Percentiles rank a stretch among this genome's conserved stretches.
These are phyloP conservation scores for Apteryx owenii DNA, from an alignment of 2,113 vertebrate genomes.

Conservation along the genomic window DNA sequence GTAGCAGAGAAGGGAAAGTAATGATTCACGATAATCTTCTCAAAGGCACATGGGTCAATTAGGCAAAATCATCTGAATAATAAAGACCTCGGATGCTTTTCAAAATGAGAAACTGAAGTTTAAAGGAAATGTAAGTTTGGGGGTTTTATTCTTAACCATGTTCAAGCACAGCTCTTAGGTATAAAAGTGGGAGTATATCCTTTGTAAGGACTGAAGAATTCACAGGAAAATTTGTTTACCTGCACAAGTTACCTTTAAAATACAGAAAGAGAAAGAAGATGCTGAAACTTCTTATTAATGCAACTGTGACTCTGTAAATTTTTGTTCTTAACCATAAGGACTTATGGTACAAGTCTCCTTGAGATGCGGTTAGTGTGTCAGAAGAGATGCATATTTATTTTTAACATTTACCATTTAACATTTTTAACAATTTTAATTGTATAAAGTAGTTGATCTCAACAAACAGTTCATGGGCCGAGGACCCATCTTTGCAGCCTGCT, in stretches of 20 bases:
- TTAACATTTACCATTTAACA: neutral
- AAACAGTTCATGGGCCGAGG: accelerated
- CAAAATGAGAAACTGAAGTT: neutral
- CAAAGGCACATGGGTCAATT: neutral
- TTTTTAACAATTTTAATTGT: neutral
- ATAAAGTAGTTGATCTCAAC: neutral
- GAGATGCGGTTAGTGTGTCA: neutral
- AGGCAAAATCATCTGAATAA: neutral
- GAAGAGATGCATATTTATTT: neutral
- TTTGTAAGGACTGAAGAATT: neutral
- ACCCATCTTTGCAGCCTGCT: neutral
- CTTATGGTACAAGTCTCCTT: neutral
- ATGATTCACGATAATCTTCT: neutral
- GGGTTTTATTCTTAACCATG: neutral
- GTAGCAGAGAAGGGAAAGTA: neutral
- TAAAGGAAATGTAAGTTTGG: neutral
- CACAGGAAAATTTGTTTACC: neutral
- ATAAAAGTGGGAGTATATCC: neutral
- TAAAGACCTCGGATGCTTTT: neutral
- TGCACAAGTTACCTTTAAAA: neutral
- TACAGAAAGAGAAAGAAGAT: neutral
- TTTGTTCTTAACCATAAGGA: neutral
- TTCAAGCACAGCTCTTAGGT: neutral
- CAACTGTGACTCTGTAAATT: neutral
- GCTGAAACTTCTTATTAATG: neutral